Conservation (phyloP, 2,113 vertebrate genomes). For the Rhinoderma darwinii region DNA sequence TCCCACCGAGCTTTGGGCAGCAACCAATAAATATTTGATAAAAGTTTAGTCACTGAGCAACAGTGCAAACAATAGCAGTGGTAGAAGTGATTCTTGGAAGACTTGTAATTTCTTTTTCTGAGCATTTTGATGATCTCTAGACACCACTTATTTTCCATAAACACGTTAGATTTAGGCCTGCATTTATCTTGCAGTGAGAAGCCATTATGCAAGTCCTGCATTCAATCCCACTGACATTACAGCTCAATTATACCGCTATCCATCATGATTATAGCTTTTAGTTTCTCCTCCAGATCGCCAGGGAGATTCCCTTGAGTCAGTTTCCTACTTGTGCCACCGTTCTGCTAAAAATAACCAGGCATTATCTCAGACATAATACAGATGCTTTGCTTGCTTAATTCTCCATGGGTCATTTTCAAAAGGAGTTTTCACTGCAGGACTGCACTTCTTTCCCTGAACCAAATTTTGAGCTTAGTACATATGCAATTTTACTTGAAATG, state of each 20-base stretch:
- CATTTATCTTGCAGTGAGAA: constrained; percentile 59
- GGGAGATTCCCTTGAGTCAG: constrained; percentile 56
- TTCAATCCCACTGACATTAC: constrained; percentile 59
- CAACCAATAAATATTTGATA: constrained; percentile 47
- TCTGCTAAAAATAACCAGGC: constrained; percentile 50
- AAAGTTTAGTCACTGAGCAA: constrained; percentile 42
- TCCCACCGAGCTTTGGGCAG: constrained; percentile 26
- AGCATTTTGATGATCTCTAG: constrained; percentile 60
- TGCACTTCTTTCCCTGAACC: neutral
- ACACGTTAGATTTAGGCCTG: constrained; percentile 57
- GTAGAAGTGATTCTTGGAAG: constrained; percentile 43
- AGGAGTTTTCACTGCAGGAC: neutral
- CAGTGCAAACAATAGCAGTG: constrained; percentile 51
- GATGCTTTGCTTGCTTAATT: constrained; percentile 3
- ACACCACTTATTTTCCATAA: constrained; percentile 59
- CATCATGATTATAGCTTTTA: constrained; percentile 59
- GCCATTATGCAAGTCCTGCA: constrained; percentile 59
- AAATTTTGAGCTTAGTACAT: neutral
- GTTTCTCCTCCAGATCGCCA: constrained; percentile 48
- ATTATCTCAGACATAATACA: neutral
- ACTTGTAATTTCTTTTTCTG: constrained; percentile 29
- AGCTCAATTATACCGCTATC: constrained; percentile 59
- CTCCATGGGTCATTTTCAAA: neutral
- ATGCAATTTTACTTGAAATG: neutral
- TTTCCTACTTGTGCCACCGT: constrained; percentile 49